Conservation (phyloP, 2,797 vertebrate species). For the Falco columbarius region DNA sequence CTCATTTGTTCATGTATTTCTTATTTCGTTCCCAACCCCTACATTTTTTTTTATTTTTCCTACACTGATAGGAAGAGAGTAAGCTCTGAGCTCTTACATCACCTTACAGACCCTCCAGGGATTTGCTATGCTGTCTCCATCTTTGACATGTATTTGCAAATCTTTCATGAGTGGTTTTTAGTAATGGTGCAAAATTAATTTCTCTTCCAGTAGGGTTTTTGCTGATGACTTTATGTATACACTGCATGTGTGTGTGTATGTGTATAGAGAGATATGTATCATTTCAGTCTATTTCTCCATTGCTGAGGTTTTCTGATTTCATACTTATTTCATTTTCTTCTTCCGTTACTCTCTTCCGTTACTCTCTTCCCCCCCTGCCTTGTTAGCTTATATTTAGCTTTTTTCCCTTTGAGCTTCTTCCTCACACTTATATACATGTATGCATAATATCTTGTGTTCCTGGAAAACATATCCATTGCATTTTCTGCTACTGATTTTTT, state of each 20-base stretch:
- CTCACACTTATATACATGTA: not conserved
- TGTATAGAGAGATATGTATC: not conserved
- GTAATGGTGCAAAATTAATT: not conserved
- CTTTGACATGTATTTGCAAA: not conserved
- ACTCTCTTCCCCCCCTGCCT: rapidly evolving
- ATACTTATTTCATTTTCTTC: rapidly evolving
- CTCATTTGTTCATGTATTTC: not conserved
- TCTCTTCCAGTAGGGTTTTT: not conserved
- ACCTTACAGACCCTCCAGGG: not conserved
- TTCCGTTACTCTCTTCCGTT: no score
- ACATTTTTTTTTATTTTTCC: not conserved
- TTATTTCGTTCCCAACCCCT: not conserved
- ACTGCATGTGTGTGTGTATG: rapidly evolving
- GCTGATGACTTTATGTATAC: not conserved
- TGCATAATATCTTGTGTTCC: not conserved
- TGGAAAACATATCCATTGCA: not conserved
- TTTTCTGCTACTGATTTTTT: not conserved
- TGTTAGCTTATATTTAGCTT: not conserved
- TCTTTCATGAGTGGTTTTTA: not conserved
- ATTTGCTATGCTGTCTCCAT: not conserved
- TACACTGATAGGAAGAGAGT: not conserved
- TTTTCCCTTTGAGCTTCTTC: not conserved
- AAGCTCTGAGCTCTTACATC: not conserved
- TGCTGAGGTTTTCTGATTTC: not conserved
- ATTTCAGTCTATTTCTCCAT: not conserved